Base-by-base conservation (phyloP, 64 coral and sea anemone species). In the Orbicella faveolata region DNA sequence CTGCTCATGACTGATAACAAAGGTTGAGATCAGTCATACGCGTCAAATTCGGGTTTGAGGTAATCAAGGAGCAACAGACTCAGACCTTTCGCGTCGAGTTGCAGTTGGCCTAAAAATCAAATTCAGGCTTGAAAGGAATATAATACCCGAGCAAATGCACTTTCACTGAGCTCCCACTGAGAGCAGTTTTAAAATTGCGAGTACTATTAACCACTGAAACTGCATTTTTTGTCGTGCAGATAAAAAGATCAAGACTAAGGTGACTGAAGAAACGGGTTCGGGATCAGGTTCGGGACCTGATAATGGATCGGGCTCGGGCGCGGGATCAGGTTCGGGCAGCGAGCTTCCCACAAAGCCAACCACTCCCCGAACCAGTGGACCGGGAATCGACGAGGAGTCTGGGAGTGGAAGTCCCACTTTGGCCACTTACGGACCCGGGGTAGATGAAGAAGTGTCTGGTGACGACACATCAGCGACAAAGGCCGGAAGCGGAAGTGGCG, bases 301-400 rank as follows among this genome's bases (percentile, higher is more conserved):
- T 36, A 61, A 34, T 9, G 72, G 34, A 1, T 79, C 87, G 10
- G 79, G 78, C 25, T 85, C 90, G 12, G 90, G 80, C 1, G 33
- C 53, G 20, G 87, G 87, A 76, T 88, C 88, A 16, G 79, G 79
- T 37, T 87, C 95, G 75, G 95, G 88, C 4, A 83, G 88, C 34
- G 88, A 82, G 44, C 23, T 39, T 52, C 72, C 72, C 14, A 88
- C 70, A 4, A 39, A 73, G 20, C 10, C 86, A 75, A 88, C 36
- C 36, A 54, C 48, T 54, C 86, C 36, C 86, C 68, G 61, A 73
- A 83, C 76, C 20, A 21, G 4, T 12, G 76, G 36, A 36, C 37
- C 36, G 52, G 37, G 76, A 51, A 79, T 79, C 18, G 76, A 79
- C 26, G 30, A 79, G 21, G 36, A 79, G 76, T 36, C 76, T 51